Percentiles rank a stretch among this genome's conserved stretches.
phyloP scores from a whole-genome alignment of 2,797 vertebrate species.

The Gephyroberyx darwinii region DNA sequence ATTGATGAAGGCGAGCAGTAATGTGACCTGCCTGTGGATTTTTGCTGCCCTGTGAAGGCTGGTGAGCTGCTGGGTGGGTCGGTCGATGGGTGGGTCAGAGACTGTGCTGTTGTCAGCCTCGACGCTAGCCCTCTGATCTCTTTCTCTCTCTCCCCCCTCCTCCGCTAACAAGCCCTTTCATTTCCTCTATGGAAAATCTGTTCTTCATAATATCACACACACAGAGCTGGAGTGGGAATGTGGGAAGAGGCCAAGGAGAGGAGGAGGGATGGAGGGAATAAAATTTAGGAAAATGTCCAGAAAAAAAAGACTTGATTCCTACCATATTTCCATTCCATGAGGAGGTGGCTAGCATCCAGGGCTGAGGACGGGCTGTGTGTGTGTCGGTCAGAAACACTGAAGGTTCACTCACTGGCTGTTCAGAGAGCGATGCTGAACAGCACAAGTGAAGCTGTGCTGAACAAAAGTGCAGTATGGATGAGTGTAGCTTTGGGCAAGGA shows the following conservation, averaged over 20 bases:
- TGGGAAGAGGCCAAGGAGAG: conserved; percentile 63
- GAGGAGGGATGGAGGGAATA: conserved; percentile 51
- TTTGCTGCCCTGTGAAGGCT: conserved; percentile 61
- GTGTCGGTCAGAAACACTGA: conserved; percentile 59
- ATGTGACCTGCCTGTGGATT: conserved; percentile 79
- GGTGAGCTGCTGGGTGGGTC: conserved; percentile 61
- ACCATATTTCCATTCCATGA: conserved; percentile 64
- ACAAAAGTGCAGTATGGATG: conserved; percentile 56
- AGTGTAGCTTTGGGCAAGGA: conserved; percentile 25
- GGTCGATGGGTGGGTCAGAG: conserved; percentile 49
- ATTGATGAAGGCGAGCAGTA: conserved; percentile 82
- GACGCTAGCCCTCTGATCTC: conserved; percentile 84
- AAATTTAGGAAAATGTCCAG: conserved; percentile 62
- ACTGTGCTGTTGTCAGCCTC: conserved; percentile 85
- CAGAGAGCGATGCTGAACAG: conserved; percentile 55
- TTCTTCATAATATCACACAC: conserved; percentile 89
- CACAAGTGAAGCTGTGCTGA: conserved; percentile 50
- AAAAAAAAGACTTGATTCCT: conserved; percentile 56
- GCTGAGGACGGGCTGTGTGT: conserved; percentile 41
- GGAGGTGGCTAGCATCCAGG: conserved; percentile 57
- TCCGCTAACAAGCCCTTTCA: conserved; percentile 89
- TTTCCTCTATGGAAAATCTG: conserved; percentile 98
- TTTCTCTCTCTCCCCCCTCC: conserved; percentile 58
- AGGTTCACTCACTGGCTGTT: conserved; percentile 50
- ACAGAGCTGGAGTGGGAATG: conserved; percentile 69